These are phyloP conservation scores for Eristalis tenax DNA, from an alignment of 2,888 invertebrate genomes.

Conservation along the genomic window DNA sequence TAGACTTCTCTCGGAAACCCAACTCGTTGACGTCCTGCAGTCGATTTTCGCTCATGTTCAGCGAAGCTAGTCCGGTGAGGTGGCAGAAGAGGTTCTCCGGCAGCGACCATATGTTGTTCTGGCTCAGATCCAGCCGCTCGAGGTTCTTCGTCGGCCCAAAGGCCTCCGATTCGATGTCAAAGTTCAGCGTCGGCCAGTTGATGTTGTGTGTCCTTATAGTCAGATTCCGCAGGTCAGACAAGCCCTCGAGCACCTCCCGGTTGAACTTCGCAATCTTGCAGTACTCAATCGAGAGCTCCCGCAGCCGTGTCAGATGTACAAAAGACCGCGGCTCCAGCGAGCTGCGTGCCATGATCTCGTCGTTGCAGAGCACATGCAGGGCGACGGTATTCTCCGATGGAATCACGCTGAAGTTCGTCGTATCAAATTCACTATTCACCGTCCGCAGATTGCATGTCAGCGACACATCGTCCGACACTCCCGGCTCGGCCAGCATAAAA, in stretches of 20 bases:
- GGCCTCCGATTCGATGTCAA: constrained; percentile 90
- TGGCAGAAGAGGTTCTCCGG: constrained; percentile 93
- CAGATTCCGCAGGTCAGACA: constrained; percentile 91
- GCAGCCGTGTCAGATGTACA: constrained; percentile 89
- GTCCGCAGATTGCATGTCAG: constrained; percentile 90
- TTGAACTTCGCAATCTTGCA: constrained; percentile 94
- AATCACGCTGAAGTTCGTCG: constrained; percentile 93
- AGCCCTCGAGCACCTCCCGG: constrained; percentile 89
- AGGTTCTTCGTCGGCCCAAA: constrained; percentile 89
- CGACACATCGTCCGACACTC: constrained; percentile 86
- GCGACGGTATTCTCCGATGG: constrained; percentile 92
- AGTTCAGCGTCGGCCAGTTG: constrained; percentile 91
- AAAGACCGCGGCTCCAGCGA: constrained; percentile 90
- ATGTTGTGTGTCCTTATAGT: constrained; percentile 92
- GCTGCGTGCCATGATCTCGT: constrained; percentile 90
- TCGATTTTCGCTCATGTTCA: constrained; percentile 93
- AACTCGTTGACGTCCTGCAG: constrained; percentile 93
- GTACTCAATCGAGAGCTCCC: constrained; percentile 90
- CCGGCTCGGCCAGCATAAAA: constrained; percentile 78
- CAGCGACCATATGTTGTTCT: constrained; percentile 94
- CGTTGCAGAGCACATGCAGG: constrained; percentile 90
- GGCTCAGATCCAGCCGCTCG: constrained; percentile 91
- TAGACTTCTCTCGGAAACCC: constrained; percentile 87
- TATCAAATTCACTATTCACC: constrained; percentile 93
- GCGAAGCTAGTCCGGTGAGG: constrained; percentile 88